A percentile compares a stretch with the other conserved stretches of the same genome.
Conservation (phyloP, 2,888 invertebrate species). For the Pseudococcus longispinus region DNA sequence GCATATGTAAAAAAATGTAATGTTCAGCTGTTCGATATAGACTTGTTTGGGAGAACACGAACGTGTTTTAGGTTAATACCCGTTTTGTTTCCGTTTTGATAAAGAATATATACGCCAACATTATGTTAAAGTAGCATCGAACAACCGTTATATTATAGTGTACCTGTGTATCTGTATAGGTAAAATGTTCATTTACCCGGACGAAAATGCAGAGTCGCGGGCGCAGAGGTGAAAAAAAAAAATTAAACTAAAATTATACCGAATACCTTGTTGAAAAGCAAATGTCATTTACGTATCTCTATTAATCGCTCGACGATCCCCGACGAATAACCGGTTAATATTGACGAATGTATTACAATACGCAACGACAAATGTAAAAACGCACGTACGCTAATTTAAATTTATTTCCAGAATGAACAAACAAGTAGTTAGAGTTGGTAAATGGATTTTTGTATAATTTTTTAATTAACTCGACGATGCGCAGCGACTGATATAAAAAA, state of each 20-base stretch:
- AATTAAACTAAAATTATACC: conserved; percentile 5
- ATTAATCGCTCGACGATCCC: conserved; percentile 2
- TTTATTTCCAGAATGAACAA: conserved; percentile 24
- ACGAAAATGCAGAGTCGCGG: background rate
- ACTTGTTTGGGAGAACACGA: conserved; percentile 52
- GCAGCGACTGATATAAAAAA: background rate
- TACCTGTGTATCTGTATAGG: background rate
- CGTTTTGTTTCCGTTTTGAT: conserved; percentile 55
- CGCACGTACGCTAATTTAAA: conserved; percentile 40
- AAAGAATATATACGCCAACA: conserved; percentile 44
- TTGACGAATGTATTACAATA: conserved; percentile 38
- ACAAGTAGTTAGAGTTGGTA: conserved; percentile 17
- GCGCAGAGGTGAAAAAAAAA: background rate
- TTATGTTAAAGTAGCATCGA: conserved; percentile 47
- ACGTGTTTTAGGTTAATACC: conserved; percentile 51
- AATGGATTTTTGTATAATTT: conserved; percentile 41
- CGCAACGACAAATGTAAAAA: background rate
- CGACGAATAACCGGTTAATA: background rate
- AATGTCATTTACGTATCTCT: conserved; percentile 41
- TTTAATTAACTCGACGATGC: conserved; percentile 13
- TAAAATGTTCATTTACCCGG: conserved; percentile 26
- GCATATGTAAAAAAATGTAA: conserved; percentile 53
- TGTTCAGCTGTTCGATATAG: conserved; percentile 55
- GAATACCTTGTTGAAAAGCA: conserved; percentile 50
- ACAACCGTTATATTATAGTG: conserved; percentile 34